Conservation (phyloP, 2,797 vertebrate species). For the Malurus leucopterus region DNA sequence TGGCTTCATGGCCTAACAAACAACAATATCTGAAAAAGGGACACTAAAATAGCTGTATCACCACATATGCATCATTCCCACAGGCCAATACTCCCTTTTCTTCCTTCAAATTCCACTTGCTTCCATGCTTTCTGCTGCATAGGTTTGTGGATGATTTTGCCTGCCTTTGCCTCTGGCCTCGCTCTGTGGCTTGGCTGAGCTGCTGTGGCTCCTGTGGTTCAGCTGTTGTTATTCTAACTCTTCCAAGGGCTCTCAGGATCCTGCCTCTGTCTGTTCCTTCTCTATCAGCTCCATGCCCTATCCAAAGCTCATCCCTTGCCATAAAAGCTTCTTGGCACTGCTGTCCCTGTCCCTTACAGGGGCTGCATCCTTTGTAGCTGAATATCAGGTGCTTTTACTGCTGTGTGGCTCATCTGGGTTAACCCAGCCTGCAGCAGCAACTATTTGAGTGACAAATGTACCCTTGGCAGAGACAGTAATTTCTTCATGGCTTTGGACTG, state of each 20-base stretch:
- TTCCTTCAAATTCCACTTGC: neutral
- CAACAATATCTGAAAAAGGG: neutral
- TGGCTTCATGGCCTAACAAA: neutral
- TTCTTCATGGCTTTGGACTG: neutral
- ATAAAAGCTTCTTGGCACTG: neutral
- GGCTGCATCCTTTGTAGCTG: accelerated
- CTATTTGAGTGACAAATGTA: neutral
- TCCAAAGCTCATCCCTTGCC: neutral
- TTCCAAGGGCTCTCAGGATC: neutral
- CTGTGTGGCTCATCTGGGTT: accelerated
- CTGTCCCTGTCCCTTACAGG: neutral
- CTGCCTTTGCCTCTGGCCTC: neutral
- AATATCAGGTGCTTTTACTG: neutral
- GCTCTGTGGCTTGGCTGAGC: neutral
- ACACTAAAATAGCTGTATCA: neutral
- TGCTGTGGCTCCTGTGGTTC: accelerated
- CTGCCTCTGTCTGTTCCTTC: neutral
- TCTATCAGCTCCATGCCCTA: neutral
- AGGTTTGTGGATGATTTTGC: neutral
- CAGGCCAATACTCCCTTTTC: neutral
- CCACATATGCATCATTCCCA: accelerated
- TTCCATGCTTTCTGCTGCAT: neutral
- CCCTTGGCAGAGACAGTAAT: neutral
- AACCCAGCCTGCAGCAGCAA: neutral
- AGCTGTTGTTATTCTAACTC: neutral